Evolutionary conservation across 30 jellyfish, hydroid and myxozoan genomes (phyloP).

Genomic region (Aurelia coerulea): DNA sequence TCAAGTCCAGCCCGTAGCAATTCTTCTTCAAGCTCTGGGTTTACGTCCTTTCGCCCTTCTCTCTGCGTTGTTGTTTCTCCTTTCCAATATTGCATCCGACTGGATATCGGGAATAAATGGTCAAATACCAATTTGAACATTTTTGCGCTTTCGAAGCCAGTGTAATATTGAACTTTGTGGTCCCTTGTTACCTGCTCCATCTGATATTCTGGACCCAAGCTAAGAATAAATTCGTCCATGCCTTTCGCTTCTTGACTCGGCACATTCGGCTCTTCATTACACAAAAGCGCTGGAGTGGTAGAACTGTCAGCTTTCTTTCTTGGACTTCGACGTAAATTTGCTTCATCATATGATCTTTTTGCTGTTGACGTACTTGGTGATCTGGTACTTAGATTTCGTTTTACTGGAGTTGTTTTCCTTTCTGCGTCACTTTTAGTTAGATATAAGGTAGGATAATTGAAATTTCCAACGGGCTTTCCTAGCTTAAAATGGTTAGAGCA

Average conservation of each 20-base stretch:
- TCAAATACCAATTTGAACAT: constrained; percentile 4
- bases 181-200: constrained; percentile 29
- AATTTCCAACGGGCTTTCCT: neutral
- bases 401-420: neutral
- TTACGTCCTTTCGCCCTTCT: constrained; percentile 10
- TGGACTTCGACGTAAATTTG: too few relatives aligned
- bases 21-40: neutral
- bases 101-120: constrained; percentile 13
- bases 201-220: neutral
- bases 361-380: too few relatives aligned
- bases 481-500: neutral
- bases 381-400: neutral
- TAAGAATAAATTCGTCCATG: neutral
- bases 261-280: too few relatives aligned
- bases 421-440: neutral
- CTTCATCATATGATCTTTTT: too few relatives aligned
- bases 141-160: constrained; percentile 9
- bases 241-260: too few relatives aligned
- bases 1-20: neutral
- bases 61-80: neutral
- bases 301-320: too few relatives aligned
- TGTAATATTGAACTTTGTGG: constrained; percentile 10
- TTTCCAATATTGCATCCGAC: constrained; percentile 54
- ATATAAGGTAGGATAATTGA: neutral
- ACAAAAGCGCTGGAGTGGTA: too few relatives aligned